These are phyloP conservation scores for Rotaria macrura DNA, from an alignment of 2,888 invertebrate species.

Conservation along the genomic window DNA sequence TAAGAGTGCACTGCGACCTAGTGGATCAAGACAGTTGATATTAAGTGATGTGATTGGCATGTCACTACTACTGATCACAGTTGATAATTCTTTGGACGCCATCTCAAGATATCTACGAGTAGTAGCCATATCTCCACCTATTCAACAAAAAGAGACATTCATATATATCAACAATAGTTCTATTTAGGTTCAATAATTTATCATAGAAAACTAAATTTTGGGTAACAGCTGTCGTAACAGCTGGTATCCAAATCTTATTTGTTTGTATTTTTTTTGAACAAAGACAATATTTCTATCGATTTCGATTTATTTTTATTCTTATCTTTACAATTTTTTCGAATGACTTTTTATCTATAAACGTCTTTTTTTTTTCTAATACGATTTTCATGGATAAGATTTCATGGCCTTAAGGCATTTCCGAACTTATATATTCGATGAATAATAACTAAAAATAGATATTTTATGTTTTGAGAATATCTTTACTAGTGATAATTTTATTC, in stretches of 20 bases:
- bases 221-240: no score
- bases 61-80: conserved; percentile 33
- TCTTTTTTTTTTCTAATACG: background rate
- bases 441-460: background rate
- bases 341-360: background rate
- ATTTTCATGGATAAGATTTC: background rate
- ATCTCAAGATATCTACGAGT: conserved; percentile 55
- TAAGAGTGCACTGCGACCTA: conserved; percentile 70
- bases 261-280: background rate
- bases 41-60: conserved; percentile 53
- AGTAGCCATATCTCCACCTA: conserved; percentile 71
- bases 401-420: background rate
- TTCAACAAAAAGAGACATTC: no score
- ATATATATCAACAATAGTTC: background rate
- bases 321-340: background rate
- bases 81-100: no score
- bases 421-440: background rate
- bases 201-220: no score
- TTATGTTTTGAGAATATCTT: background rate
- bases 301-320: background rate
- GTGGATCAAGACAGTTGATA: conserved; percentile 80
- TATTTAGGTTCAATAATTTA: no score
- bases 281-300: background rate
- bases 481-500: background rate
- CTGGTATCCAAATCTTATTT: background rate